Conservation (phyloP, 1,140 invertebrate species). For the Pinna nobilis region DNA sequence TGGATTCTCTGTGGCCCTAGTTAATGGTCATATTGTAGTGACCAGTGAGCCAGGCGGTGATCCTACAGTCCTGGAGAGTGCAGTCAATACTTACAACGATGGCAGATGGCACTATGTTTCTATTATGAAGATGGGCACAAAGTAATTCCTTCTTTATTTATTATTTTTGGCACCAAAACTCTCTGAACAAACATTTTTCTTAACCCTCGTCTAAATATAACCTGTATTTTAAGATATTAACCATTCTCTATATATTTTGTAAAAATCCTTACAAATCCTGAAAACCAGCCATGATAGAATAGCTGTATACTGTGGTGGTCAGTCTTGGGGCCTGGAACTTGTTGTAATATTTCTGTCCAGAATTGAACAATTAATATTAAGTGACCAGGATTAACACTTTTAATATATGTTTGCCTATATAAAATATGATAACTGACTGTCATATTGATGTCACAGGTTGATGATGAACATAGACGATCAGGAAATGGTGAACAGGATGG, state of each 20-base stretch:
- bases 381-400: too few relatives aligned
- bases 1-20: conserved; percentile 81
- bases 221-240: too few relatives aligned
- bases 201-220: too few relatives aligned
- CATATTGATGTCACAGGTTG: conserved; percentile 73
- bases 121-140: conserved; percentile 79
- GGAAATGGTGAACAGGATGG: conserved; percentile 59
- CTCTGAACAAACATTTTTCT: too few relatives aligned
- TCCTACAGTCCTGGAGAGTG: conserved; percentile 57
- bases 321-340: too few relatives aligned
- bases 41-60: conserved; percentile 66
- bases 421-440: too few relatives aligned
- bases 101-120: conserved; percentile 95
- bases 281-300: too few relatives aligned
- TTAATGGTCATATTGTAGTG: conserved; percentile 82
- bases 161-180: background rate
- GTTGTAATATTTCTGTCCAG: too few relatives aligned
- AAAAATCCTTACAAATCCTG: too few relatives aligned
- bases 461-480: conserved; percentile 90
- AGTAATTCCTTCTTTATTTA: conserved; percentile 55
- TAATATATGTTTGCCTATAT: too few relatives aligned
- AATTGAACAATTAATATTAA: too few relatives aligned
- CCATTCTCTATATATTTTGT: background rate
- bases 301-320: too few relatives aligned
- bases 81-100: conserved; percentile 87